Conservation (phyloP, 2,113 vertebrate species). For the Prietella phreatophila region DNA sequence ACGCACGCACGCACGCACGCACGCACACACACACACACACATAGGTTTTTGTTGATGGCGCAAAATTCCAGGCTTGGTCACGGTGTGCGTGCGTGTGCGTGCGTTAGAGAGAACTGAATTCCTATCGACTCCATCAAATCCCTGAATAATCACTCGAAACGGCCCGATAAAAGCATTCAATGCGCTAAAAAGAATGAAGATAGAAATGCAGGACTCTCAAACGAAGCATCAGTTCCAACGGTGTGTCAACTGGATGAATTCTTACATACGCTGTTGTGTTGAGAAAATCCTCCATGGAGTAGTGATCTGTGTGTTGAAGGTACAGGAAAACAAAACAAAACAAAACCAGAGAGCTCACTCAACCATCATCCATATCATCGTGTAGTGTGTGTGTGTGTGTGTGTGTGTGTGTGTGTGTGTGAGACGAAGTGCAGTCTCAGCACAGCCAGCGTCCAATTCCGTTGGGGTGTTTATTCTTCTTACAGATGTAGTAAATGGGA, state of each 20-base stretch:
- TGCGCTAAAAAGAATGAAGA: conserved; percentile 10
- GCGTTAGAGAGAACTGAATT: neutral
- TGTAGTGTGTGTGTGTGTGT: conserved; percentile 11
- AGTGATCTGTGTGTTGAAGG: conserved; percentile 8
- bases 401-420: neutral
- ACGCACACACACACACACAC: neutral
- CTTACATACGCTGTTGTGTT: neutral
- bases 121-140: conserved; percentile 2
- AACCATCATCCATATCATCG: neutral
- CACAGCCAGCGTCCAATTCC: conserved; percentile 70
- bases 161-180: conserved; percentile 12
- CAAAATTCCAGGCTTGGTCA: conserved; percentile 46
- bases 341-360: no score
- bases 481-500: conserved; percentile 95
- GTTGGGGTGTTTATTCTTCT: conserved; percentile 88
- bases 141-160: conserved; percentile 26
- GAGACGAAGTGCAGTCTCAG: conserved; percentile 33
- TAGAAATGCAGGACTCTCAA: neutral
- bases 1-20: neutral
- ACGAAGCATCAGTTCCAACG: neutral
- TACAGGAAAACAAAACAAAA: neutral
- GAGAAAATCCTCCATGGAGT: neutral
- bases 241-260: neutral
- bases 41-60: conserved; percentile 53
- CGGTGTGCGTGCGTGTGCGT: neutral